Evolutionary conservation across 2,113 vertebrate genomes (phyloP).

Genomic region (Nerophis ophidion): DNA sequence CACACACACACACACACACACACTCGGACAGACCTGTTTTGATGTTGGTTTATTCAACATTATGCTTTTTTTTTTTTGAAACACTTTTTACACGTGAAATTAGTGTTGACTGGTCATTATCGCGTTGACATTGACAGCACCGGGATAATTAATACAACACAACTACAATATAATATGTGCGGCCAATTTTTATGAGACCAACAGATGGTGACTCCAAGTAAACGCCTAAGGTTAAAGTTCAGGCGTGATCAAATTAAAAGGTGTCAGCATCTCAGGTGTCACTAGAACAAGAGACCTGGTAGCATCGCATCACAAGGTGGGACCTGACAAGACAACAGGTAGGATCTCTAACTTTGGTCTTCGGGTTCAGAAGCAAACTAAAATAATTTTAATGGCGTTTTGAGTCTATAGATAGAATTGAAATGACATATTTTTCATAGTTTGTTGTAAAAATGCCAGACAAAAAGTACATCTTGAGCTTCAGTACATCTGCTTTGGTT

Average conservation of each 20-base stretch:
- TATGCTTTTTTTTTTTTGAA: too few relatives aligned
- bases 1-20: too few relatives aligned
- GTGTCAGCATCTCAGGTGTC: slow-evolving; percentile 62
- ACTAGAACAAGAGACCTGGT: slow-evolving; percentile 49
- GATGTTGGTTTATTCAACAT: too few relatives aligned
- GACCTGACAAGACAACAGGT: slow-evolving; percentile 42
- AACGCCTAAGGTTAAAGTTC: slow-evolving; percentile 20
- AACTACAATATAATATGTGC: too few relatives aligned
- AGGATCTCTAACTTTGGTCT: slow-evolving; percentile 18
- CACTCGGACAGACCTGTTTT: too few relatives aligned
- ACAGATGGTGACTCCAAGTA: too few relatives aligned
- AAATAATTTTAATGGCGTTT: background rate
- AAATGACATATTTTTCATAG: background rate
- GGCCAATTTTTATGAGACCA: too few relatives aligned
- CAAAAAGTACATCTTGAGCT: background rate
- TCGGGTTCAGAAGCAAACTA: background rate
- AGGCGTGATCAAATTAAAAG: slow-evolving; percentile 54
- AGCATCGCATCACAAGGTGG: slow-evolving; percentile 45
- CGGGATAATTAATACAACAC: too few relatives aligned
- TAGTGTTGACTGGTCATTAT: too few relatives aligned
- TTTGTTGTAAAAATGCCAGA: background rate
- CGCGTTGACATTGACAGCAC: too few relatives aligned
- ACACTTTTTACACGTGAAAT: too few relatives aligned
- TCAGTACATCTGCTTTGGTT: background rate
- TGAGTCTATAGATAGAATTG: background rate